These are phyloP conservation scores for Linnaemya tessellans DNA, from an alignment of 2,888 invertebrate genomes.

Conservation along the genomic window DNA sequence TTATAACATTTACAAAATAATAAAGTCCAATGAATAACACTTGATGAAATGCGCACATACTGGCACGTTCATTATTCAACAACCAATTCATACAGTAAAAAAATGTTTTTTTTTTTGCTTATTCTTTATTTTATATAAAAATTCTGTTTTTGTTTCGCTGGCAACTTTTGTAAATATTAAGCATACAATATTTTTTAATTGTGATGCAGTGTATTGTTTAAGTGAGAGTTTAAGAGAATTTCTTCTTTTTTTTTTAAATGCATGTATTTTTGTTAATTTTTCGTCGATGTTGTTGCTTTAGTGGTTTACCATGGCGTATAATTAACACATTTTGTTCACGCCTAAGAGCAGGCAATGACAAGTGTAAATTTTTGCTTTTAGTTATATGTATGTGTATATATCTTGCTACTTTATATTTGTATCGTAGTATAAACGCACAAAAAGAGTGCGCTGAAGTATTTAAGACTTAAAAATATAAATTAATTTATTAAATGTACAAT, in stretches of 20 bases:
- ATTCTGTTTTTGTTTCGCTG: constrained; percentile 2
- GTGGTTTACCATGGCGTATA: constrained; percentile 61
- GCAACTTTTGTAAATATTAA: constrained; percentile 29
- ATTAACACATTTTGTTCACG: constrained; percentile 67
- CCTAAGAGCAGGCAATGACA: constrained; percentile 63
- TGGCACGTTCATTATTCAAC: constrained; percentile 1
- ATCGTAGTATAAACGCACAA: not conserved
- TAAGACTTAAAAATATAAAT: not conserved
- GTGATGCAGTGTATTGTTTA: constrained; percentile 34
- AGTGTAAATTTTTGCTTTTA: constrained; percentile 49
- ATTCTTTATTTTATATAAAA: not conserved
- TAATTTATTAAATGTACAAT: no score
- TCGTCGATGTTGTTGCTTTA: constrained; percentile 22
- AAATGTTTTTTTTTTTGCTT: not conserved
- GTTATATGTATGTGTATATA: constrained; percentile 10
- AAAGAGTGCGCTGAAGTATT: constrained; percentile 3
- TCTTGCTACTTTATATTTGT: not conserved
- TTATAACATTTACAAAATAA: constrained; percentile 59
- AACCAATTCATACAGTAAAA: not conserved
- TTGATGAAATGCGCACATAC: constrained; percentile 23
- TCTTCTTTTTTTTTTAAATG: not conserved
- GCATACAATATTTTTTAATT: constrained; percentile 45
- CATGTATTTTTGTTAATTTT: constrained; percentile 21
- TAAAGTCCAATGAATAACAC: constrained; percentile 40
- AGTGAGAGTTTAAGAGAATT: constrained; percentile 3